Evolutionary conservation across 2,113 vertebrate genomes (phyloP).

Genomic region (Acrocephalus kingi): DNA sequence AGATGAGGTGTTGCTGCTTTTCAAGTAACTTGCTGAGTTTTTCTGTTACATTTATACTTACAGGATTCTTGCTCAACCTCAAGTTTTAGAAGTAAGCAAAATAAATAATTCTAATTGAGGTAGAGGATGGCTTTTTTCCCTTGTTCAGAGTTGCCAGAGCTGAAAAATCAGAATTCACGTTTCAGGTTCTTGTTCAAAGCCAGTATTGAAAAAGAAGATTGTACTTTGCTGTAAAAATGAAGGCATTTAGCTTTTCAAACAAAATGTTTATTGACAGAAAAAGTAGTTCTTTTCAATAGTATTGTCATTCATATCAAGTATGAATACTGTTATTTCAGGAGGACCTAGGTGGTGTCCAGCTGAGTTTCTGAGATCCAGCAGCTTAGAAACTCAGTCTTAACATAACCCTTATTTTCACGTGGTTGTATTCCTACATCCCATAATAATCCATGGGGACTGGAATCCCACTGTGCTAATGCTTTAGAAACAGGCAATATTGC

Average conservation of each 20-base stretch:
- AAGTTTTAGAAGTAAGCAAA: background rate
- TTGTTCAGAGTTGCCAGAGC: background rate
- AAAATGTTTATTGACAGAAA: conserved; percentile 21
- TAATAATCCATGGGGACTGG: background rate
- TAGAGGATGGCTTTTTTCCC: background rate
- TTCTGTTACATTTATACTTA: background rate
- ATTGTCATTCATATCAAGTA: background rate
- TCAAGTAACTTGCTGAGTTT: background rate
- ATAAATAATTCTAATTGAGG: background rate
- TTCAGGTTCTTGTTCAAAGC: background rate
- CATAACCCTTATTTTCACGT: background rate
- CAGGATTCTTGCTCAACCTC: background rate
- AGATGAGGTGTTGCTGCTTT: background rate
- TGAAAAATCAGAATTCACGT: background rate
- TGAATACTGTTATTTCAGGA: background rate
- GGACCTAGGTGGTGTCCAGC: background rate
- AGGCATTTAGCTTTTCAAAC: background rate
- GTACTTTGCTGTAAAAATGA: background rate
- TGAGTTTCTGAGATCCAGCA: background rate
- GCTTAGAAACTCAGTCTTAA: background rate
- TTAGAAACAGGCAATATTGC: background rate
- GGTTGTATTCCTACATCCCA: rapidly evolving
- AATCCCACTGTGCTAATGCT: background rate
- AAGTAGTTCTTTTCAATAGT: background rate
- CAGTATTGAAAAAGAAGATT: background rate